Base-by-base conservation (phyloP, 2,888 invertebrate genomes). In the Ophioninae sp. region DNA sequence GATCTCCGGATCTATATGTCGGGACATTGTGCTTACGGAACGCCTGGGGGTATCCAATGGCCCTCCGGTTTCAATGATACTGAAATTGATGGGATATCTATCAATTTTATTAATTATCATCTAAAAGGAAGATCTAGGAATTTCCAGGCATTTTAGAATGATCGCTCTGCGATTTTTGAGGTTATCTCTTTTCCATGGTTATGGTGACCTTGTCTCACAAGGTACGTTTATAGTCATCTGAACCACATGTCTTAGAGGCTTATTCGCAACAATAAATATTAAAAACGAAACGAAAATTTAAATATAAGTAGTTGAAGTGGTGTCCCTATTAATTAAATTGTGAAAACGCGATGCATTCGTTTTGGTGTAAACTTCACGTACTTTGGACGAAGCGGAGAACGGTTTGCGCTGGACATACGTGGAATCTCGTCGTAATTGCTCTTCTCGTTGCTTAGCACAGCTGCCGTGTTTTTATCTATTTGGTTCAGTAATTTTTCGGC, bases 401-500 rank as follows among this genome's bases (percentile, higher is more conserved):
- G 92, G 73, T 89, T 91, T 87, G 91, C 90, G 88, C 91, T 91
- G 37, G 90, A 87, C 39, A 91, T 85, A 74, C 87, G 86, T 30
- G 87, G 74, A 21, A 89, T 79, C 70, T 80, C 88, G 7, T 87
- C 82, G n/a, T 88, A 79, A 23, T 91, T 90, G 79, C 87, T 87
- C 84, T 89, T 91, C 6, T 93, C 92, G 77, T 92, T 92, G 81
- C 89, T 92, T 65, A 95, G 93, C 59, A 95, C 96, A 59, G 94
- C 94, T 1, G 96, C 96, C 20, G 96, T 96, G 90, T 95, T 95
- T 91, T 96, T 94, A 90, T 97, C 96, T 76, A 97, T 95, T 92
- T 95, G 95, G 91, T 96, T 96, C 44, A 97, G 93, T 80, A 97
- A 93, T 90, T 95, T 94, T 91, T 96, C 96, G 30, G 96, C 96